These are phyloP conservation scores for Megaustenia siamemsis DNA, from an alignment of 2,888 invertebrate species.

Conservation along the genomic window DNA sequence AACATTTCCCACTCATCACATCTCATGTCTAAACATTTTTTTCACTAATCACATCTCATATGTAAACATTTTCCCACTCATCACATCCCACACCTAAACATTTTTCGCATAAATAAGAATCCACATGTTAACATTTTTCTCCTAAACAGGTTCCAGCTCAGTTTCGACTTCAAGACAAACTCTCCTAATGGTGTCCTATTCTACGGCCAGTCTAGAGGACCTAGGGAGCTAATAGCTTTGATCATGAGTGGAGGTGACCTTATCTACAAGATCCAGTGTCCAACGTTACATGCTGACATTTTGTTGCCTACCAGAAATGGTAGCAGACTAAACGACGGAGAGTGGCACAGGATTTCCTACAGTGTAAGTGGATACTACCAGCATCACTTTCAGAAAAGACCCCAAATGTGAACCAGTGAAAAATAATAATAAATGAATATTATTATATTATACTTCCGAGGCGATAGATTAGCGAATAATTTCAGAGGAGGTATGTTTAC, in stretches of 20 bases:
- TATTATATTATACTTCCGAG: no score
- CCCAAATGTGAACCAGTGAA: no score
- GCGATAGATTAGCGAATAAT: no score
- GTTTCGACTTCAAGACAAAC: conserved; percentile 52
- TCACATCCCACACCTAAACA: no score
- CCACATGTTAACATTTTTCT: background rate
- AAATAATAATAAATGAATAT: no score
- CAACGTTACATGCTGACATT: conserved; percentile 53
- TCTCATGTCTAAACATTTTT: no score
- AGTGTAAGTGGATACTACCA: conserved; percentile 38
- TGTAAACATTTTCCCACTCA: no score
- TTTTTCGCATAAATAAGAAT: no score
- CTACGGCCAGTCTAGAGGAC: conserved; percentile 41
- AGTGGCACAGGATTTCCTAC: conserved; percentile 53
- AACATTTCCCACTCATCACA: no score
- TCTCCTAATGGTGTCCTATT: conserved; percentile 53
- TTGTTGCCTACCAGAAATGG: conserved; percentile 36
- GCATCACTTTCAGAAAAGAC: no score
- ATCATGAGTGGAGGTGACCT: conserved; percentile 46
- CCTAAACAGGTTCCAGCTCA: conserved; percentile 38
- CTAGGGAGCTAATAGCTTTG: conserved; percentile 46
- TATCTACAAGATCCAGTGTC: conserved; percentile 56
- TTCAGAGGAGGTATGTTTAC: no score
- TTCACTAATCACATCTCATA: no score
- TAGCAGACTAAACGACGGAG: conserved; percentile 48